A percentile compares a stretch with the other conserved stretches of the same genome.
Conservation (phyloP, 1,140 invertebrate species). For the Meloidogyne hapla region DNA sequence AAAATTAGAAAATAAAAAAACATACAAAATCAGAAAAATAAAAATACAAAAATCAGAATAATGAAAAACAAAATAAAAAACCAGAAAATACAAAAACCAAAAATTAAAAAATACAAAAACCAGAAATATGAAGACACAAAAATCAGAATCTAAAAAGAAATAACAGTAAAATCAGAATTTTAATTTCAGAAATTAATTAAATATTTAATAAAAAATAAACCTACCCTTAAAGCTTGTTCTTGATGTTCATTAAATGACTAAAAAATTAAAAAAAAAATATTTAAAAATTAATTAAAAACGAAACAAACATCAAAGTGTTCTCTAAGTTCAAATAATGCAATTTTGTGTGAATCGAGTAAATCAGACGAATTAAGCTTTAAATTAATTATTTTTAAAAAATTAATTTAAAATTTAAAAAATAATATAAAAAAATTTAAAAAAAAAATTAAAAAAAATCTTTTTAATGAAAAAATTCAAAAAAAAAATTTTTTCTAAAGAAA, state of each 20-base stretch:
- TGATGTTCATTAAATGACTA: conserved; percentile 88
- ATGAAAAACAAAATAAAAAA: too few species aligned
- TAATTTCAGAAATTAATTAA: neutral
- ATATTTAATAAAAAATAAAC: conserved; percentile 19
- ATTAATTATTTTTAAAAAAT: neutral
- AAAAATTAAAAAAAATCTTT: too few species aligned
- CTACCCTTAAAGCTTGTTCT: conserved; percentile 83
- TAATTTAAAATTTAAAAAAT: neutral
- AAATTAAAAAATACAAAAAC: too few species aligned
- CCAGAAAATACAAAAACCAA: too few species aligned
- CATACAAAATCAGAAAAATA: too few species aligned
- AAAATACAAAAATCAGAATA: too few species aligned
- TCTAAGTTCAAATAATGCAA: conserved; percentile 85
- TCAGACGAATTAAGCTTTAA: conserved; percentile 69
- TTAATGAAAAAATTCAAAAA: too few species aligned
- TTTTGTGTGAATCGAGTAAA: conserved; percentile 76
- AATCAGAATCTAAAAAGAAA: too few species aligned
- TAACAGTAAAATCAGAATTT: too few species aligned
- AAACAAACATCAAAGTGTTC: conserved; percentile 74
- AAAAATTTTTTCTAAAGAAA: neutral
- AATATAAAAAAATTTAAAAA: neutral
- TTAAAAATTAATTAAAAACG: neutral
- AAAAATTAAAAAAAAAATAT: neutral
- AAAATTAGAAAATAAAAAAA: too few species aligned
- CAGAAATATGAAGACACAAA: too few species aligned